Percentiles rank a stretch among this genome's conserved stretches.
phyloP scores from a whole-genome alignment of 2,888 invertebrate genomes.

The Mesorhabditis spiculigera region DNA sequence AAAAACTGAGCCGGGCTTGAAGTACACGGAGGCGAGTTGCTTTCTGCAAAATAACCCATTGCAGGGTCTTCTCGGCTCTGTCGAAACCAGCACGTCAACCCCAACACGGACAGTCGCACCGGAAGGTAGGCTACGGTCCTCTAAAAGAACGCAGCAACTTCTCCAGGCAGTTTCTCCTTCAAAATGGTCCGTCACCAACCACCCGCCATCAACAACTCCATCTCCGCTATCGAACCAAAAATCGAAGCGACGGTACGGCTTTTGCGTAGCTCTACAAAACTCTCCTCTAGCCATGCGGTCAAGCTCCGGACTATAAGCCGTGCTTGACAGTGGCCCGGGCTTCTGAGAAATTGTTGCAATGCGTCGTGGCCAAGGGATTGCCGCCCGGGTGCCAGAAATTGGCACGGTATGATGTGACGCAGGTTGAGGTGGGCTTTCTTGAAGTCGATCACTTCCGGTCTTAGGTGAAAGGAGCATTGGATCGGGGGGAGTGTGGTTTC shows the following conservation, averaged over 20 bases:
- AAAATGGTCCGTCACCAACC: neutral
- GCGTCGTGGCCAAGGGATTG: slow-evolving; percentile 45
- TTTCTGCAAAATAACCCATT: no score
- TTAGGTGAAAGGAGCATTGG: slow-evolving; percentile 49
- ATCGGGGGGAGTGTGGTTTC: slow-evolving; percentile 50
- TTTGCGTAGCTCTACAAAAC: neutral
- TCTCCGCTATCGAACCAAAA: neutral
- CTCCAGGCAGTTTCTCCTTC: neutral
- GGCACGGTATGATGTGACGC: slow-evolving; percentile 55
- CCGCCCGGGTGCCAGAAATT: slow-evolving; percentile 49
- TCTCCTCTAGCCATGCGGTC: slow-evolving; percentile 34
- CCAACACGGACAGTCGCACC: slow-evolving; percentile 2
- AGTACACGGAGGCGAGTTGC: no score
- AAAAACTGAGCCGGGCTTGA: no score
- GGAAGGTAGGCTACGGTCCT: neutral
- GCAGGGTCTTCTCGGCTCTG: neutral
- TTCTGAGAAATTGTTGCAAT: slow-evolving; percentile 27
- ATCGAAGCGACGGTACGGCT: neutral
- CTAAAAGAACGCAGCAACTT: neutral
- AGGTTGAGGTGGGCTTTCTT: slow-evolving; percentile 32
- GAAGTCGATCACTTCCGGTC: neutral
- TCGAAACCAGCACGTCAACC: neutral
- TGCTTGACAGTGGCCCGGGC: slow-evolving; percentile 30
- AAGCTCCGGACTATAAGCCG: slow-evolving; percentile 48
- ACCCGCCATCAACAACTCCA: neutral